A percentile compares a stretch with the other conserved stretches of the same genome.
These are phyloP conservation scores for Phylloscopus trochilus DNA, from an alignment of 2,113 vertebrate species.

Conservation along the genomic window DNA sequence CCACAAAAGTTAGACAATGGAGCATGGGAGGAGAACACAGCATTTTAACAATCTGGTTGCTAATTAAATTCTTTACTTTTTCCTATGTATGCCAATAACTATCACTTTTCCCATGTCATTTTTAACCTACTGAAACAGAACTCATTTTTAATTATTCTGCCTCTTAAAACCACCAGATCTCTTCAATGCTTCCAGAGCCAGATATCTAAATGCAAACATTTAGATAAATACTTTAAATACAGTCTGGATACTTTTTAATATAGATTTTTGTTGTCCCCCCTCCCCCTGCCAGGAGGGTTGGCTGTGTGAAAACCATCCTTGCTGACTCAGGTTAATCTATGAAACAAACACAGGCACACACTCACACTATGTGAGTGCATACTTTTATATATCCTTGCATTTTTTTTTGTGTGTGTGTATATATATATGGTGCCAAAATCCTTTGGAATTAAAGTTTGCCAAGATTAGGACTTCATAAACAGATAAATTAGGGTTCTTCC, in stretches of 20 bases:
- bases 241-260: background rate
- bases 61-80: slow-evolving; percentile 64
- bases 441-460: background rate
- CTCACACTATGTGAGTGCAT: background rate
- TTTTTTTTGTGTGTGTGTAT: background rate
- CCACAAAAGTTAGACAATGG: slow-evolving; percentile 58
- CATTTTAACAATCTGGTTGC: slow-evolving; percentile 44
- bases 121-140: background rate
- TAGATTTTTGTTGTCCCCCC: background rate
- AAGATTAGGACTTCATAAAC: slow-evolving; percentile 2
- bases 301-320: background rate
- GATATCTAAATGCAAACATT: background rate
- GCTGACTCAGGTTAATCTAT: background rate
- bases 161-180: background rate
- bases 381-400: background rate
- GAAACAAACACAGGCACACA: background rate
- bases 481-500: slow-evolving; percentile 50
- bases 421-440: background rate
- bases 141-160: slow-evolving; percentile 16
- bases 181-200: background rate
- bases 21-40: slow-evolving; percentile 2
- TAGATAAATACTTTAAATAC: background rate
- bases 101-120: slow-evolving; percentile 48
- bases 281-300: background rate
- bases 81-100: slow-evolving; percentile 30